Evolutionary conservation across 2,113 vertebrate genomes (phyloP), one percentile per base, ranked within the genome.

Genomic region (Dipodomys ordii): DNA sequence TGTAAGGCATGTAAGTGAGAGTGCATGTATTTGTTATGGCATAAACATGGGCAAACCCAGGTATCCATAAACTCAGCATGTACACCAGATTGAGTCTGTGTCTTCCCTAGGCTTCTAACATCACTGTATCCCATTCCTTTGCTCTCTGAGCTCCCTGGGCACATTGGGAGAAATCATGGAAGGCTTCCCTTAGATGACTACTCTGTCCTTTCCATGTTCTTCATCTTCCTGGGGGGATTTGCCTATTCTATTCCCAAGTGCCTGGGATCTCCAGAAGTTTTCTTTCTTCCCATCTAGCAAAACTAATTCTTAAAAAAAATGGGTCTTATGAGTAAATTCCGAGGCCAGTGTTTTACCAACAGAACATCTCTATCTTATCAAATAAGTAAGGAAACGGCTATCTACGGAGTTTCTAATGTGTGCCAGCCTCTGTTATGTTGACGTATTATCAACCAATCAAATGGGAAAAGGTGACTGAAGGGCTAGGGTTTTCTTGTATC

Each of bases 51-150:
- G 49, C 0, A 76, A 16, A 6, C n/a, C 32, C 27, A 20, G 19
- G 32, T 22, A 16, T 8, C 10, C 25, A 46, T 0, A 20, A 49
- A 53, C 12, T 9, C 15, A 25, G 32, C 16, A 5, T 5, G 0
- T 68, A 12, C 11, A n/a, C 64, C 16, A 44, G 39, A 13, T 10
- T 4, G 0, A 25, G 22, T 65, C 60, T 27, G 13, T 6, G 27
- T 60, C 64, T 25, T 82, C 32, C 7, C 7, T 7, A 68, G 77
- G 8, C 64, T 32, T 6, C 19, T 30, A 30, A 9, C 25, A 28
- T 32, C 60, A 11, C 30, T 19, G 20, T 30, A 0, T 2, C 11
- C 25, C 6, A 39, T 32, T 11, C 13, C 7, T 85, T 76, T 78
- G 18, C 7, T 73, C 6, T 46, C 19, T 28, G 30, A 1, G 3